These are phyloP conservation scores for Dinothrombium tinctorium DNA, from an alignment of 1,140 invertebrate species.

Conservation along the genomic window DNA sequence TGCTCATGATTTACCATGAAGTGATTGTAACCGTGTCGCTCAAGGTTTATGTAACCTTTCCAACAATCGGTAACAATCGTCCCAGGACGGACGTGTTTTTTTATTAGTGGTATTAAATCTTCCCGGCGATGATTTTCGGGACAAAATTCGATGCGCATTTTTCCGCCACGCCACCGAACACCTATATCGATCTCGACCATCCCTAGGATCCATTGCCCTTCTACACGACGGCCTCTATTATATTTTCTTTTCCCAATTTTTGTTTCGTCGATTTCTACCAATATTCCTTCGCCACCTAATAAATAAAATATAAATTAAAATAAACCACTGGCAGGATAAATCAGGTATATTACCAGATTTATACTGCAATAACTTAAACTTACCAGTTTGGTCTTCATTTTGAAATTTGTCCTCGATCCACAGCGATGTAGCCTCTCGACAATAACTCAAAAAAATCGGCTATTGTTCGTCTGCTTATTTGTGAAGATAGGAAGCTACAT, in stretches of 20 bases:
- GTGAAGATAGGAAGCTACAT: no score
- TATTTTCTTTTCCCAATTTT: slow-evolving; percentile 13
- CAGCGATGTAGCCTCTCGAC: no score
- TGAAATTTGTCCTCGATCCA: no score
- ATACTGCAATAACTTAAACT: no score
- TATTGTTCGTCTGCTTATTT: no score
- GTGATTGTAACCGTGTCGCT: not conserved
- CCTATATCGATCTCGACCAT: no score
- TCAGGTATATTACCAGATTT: no score
- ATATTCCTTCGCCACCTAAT: slow-evolving; percentile 3
- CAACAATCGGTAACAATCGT: slow-evolving; percentile 10
- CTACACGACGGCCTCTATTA: slow-evolving; percentile 8
- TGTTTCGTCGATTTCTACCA: slow-evolving; percentile 11
- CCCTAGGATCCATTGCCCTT: slow-evolving; percentile 10
- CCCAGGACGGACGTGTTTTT: slow-evolving; percentile 7
- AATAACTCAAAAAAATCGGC: no score
- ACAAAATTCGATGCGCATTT: slow-evolving; percentile 4
- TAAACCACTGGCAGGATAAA: no score
- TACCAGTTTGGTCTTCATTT: no score
- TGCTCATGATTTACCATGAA: not conserved
- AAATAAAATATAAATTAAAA: no score
- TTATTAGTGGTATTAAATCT: slow-evolving; percentile 7
- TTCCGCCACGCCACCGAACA: no score
- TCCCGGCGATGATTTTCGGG: not conserved
- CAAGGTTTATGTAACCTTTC: slow-evolving; percentile 7